phyloP scores from a whole-genome alignment of 2,888 invertebrate species.

The Nomada fucata region DNA sequence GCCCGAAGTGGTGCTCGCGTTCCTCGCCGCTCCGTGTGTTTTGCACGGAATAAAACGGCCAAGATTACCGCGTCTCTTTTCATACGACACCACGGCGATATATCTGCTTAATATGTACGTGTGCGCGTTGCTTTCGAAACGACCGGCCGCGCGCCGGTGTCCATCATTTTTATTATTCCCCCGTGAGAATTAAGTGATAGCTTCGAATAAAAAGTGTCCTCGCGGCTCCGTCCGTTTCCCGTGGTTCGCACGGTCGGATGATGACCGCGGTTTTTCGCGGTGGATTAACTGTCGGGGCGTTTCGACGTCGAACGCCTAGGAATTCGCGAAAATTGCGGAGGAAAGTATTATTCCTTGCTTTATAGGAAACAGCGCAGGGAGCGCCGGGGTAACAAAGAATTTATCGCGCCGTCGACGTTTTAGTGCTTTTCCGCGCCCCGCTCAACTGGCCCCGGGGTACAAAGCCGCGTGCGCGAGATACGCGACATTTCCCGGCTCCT shows the following conservation, averaged over 20 bases:
- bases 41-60: slow-evolving; percentile 57
- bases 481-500: not conserved
- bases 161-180: slow-evolving; percentile 35
- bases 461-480: not conserved
- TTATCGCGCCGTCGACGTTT: not conserved
- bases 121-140: slow-evolving; percentile 20
- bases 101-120: slow-evolving; percentile 43
- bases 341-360: not conserved
- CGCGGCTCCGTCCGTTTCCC: not conserved
- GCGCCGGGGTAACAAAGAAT: not conserved
- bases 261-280: not conserved
- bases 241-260: not conserved
- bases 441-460: not conserved
- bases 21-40: slow-evolving; percentile 35
- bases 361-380: not conserved
- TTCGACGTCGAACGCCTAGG: not conserved
- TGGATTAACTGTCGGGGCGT: not conserved
- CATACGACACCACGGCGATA: slow-evolving; percentile 35
- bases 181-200: slow-evolving; percentile 40
- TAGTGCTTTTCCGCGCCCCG: not conserved
- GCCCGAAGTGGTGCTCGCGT: slow-evolving; percentile 27
- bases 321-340: slow-evolving; percentile 1
- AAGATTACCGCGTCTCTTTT: slow-evolving; percentile 58
- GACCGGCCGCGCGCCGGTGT: not conserved
- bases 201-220: slow-evolving; percentile 9